A percentile compares a stretch with the other conserved stretches of the same genome.
phyloP scores from a whole-genome alignment of 2,113 vertebrate species.

The Lagenorhynchus albirostris region DNA sequence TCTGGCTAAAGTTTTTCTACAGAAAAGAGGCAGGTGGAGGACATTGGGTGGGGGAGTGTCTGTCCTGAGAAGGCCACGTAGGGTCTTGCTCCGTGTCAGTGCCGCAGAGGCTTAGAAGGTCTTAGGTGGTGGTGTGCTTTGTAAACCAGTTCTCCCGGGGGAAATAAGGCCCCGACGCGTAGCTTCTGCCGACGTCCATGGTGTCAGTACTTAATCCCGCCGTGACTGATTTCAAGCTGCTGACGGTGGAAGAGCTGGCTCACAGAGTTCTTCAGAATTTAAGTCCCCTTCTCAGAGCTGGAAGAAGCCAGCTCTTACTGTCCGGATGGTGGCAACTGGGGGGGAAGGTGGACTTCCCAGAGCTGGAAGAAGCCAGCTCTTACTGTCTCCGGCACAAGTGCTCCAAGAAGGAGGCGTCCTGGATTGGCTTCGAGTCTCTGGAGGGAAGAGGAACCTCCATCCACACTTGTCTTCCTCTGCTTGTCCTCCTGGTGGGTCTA shows the following conservation, averaged over 20 bases:
- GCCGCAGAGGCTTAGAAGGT: no score
- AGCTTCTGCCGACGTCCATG: rapidly evolving
- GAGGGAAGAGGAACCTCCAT: no score
- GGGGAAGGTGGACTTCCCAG: not conserved
- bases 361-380: not conserved
- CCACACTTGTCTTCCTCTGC: no score
- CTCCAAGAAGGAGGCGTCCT: rapidly evolving
- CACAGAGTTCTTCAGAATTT: not conserved
- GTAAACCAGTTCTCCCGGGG: no score
- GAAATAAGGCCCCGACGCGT: no score
- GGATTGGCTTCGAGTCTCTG: not conserved
- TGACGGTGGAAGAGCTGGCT: not conserved
- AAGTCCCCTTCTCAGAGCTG: not conserved
- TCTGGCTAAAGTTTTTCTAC: no score
- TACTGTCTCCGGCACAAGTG: no score
- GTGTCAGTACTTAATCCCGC: not conserved
- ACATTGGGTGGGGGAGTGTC: no score
- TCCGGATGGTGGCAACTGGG: no score
- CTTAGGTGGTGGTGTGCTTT: rapidly evolving
- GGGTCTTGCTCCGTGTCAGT: no score
- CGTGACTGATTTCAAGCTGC: not conserved
- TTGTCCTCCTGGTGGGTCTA: rapidly evolving
- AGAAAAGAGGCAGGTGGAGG: no score
- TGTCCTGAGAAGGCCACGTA: no score
- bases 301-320: not conserved